Percentiles rank a stretch among this genome's conserved stretches.
phyloP scores from a whole-genome alignment of 1,140 invertebrate genomes.

The Apis florea region DNA sequence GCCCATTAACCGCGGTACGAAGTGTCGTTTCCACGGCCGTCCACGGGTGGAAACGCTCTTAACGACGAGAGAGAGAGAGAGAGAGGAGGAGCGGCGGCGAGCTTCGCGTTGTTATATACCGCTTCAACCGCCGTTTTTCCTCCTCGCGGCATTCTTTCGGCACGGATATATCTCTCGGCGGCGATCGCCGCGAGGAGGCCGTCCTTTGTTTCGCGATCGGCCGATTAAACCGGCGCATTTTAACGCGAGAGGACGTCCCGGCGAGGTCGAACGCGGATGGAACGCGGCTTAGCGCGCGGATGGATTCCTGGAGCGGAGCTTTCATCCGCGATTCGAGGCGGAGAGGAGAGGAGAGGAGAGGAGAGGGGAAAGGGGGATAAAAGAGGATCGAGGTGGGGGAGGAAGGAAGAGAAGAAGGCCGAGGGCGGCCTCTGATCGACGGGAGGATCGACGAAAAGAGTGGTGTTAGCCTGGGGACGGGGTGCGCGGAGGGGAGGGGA shows the following conservation, averaged over 20 bases:
- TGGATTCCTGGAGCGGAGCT: conserved; percentile 31
- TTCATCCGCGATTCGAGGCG: conserved; percentile 49
- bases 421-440: conserved; percentile 4
- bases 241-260: conserved; percentile 57
- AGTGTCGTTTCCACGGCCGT: conserved; percentile 74
- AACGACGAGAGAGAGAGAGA: conserved; percentile 7
- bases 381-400: neutral
- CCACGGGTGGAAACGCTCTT: conserved; percentile 59
- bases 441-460: conserved; percentile 20
- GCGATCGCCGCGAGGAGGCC: conserved; percentile 3
- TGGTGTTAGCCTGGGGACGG: conserved; percentile 34
- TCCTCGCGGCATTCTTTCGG: neutral
- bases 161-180: neutral
- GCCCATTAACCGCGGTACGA: conserved; percentile 71
- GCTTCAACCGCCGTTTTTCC: conserved; percentile 8
- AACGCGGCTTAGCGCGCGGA: conserved; percentile 48
- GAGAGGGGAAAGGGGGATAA: neutral
- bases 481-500: no score
- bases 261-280: conserved; percentile 33
- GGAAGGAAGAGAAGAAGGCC: neutral
- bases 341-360: conserved; percentile 40
- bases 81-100: no score
- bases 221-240: conserved; percentile 36
- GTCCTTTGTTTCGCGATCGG: conserved; percentile 27
- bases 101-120: neutral